Conservation (phyloP, 2,797 vertebrate genomes). For the Furcifer pardalis region DNA sequence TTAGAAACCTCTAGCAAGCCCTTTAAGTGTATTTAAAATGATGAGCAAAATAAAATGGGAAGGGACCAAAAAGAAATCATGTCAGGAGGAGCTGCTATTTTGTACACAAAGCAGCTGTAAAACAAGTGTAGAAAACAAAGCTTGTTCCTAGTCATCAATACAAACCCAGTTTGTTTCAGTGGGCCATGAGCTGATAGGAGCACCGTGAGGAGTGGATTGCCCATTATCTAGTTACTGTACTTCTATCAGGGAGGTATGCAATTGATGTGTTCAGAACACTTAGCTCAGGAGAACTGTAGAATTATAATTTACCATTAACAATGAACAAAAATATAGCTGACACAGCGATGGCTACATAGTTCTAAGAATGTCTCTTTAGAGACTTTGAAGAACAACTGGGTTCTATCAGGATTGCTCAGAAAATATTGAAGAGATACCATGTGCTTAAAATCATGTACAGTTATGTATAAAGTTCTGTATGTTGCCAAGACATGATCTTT, state of each 20-base stretch:
- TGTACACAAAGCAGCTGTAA: rapidly evolving
- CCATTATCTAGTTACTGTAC: neutral
- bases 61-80: neutral
- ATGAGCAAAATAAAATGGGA: neutral
- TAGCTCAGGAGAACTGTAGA: conserved; percentile 31
- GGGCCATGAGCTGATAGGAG: neutral
- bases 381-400: conserved; percentile 63
- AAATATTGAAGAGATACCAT: conserved; percentile 60
- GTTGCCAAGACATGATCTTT: conserved; percentile 79
- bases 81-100: neutral
- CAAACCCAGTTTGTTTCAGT: neutral
- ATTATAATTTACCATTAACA: conserved; percentile 45
- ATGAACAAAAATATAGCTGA: conserved; percentile 46
- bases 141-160: conserved; percentile 8
- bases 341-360: conserved; percentile 48
- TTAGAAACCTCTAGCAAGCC: conserved; percentile 4
- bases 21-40: neutral
- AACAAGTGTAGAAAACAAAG: neutral
- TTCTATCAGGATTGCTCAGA: conserved; percentile 70
- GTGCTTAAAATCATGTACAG: conserved; percentile 72
- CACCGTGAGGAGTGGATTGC: conserved; percentile 27
- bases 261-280: neutral
- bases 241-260: neutral
- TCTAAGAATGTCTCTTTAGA: conserved; percentile 54
- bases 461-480: conserved; percentile 72